Percentiles rank a stretch among this genome's conserved stretches.
Evolutionary conservation across 2,888 invertebrate genomes (phyloP).

Genomic region (Phorcus lineatus): DNA sequence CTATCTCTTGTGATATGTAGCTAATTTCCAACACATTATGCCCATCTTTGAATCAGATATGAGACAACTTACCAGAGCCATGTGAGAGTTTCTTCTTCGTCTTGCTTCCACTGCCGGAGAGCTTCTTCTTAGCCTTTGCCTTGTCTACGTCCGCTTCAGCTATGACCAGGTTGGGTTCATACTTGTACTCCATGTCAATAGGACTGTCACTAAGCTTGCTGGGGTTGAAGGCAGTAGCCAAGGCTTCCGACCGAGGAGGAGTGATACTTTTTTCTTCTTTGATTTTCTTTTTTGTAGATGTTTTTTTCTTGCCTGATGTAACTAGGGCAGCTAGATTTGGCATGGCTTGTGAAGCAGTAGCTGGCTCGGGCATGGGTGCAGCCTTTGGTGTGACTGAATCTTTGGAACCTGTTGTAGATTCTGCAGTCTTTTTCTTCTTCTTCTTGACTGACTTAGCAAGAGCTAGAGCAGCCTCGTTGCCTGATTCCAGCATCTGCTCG

Average conservation of each 20-base stretch:
- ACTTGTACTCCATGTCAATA: constrained; percentile 39
- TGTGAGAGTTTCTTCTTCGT: constrained; percentile 35
- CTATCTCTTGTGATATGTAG: no score
- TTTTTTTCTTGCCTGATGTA: constrained; percentile 31
- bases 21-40: no score
- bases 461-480: background rate
- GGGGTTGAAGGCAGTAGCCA: constrained; percentile 25
- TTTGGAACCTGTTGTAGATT: constrained; percentile 40
- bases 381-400: constrained; percentile 7
- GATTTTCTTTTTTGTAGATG: background rate
- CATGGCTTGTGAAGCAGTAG: constrained; percentile 28
- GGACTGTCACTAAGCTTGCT: constrained; percentile 33
- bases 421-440: constrained; percentile 84
- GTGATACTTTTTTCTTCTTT: constrained; percentile 23
- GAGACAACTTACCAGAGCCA: constrained; percentile 28
- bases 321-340: constrained; percentile 44
- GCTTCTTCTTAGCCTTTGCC: constrained; percentile 23
- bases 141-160: constrained; percentile 42
- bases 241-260: constrained; percentile 1
- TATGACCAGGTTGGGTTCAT: constrained; percentile 53
- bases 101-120: constrained; percentile 14
- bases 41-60: background rate
- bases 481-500: background rate
- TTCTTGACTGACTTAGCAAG: constrained; percentile 77
- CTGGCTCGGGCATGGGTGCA: background rate